Base-by-base conservation (phyloP, 2,888 invertebrate species). In the Serripes groenlandicus region DNA sequence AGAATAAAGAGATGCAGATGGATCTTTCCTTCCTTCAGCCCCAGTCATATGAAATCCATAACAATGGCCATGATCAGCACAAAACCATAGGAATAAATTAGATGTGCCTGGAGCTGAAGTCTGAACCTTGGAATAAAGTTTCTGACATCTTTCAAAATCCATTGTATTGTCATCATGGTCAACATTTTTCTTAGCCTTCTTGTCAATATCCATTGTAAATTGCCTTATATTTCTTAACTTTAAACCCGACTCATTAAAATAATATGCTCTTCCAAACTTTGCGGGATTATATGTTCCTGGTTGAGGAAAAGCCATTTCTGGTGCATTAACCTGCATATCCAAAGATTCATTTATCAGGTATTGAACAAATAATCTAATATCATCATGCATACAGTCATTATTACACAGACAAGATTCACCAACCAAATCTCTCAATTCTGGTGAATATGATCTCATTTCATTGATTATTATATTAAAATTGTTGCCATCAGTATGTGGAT, bases 31-130 rank as follows among this genome's bases (percentile, higher is more conserved):
- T 23, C 73, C 73, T 30, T 81, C 77, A 42, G 69, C 64, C 34
- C 58, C 34, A 28, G 81, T 74, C 81, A 81, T 81, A 69, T 81
- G 77, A 74, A 77, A 81, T 3, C 69, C 74, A 62, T 81, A 81
- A 37, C 81, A 77, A 70, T 77, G 74, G 15, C 76, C 76, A 81
- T 76, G 76, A 60, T 69, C 70, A 35, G 52, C 52, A 52, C 52
- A 52, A 15, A 78, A 72, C 66, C 72, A 72, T 15, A 79, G 70
- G 62, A 79, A 69, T 34, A 75, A 30, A 28, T 5, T 72, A 35
- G 74, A 49, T 18, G 79, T 74, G 18, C 74, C 79, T 11, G 23
- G 58, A 54, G 79, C 79, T 30, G 75, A 75, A n/a, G n/a, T n/a
- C n/a, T n/a, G n/a, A n/a, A 32, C 37, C 52, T 52, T 52, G 3